Evolutionary conservation across 2,113 vertebrate genomes (phyloP).

Genomic region (Myotis lucifugus): DNA sequence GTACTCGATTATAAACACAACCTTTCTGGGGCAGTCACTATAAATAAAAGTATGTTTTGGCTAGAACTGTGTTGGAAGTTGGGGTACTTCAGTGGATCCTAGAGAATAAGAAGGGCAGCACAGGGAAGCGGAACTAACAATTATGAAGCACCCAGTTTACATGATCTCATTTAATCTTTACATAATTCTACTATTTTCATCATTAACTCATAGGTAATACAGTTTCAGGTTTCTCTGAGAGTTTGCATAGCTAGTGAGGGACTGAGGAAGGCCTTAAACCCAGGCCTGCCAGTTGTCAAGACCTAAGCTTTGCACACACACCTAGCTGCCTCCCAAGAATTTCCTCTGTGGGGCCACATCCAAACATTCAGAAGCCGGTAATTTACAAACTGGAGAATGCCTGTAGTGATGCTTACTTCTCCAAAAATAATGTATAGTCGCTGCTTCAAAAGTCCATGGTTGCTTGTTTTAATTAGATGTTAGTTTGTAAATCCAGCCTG

Average conservation of each 20-base stretch:
- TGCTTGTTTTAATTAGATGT: background rate
- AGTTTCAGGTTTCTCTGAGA: background rate
- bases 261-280: background rate
- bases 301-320: background rate
- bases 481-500: background rate
- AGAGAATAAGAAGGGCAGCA: background rate
- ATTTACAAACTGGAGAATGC: background rate
- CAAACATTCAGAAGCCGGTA: background rate
- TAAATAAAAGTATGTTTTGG: background rate
- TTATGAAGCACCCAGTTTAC: background rate
- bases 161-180: background rate
- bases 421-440: background rate
- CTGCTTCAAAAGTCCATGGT: background rate
- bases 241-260: background rate
- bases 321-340: background rate
- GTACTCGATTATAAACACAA: background rate
- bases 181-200: background rate
- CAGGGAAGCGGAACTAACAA: background rate
- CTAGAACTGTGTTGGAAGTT: background rate
- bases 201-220: background rate
- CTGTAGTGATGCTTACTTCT: background rate
- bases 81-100: background rate
- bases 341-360: background rate
- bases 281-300: background rate
- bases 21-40: background rate